A percentile compares a stretch with the other conserved stretches of the same genome.
These are phyloP conservation scores for Microcebus murinus DNA, from an alignment of 2,113 vertebrate genomes.

Conservation along the genomic window DNA sequence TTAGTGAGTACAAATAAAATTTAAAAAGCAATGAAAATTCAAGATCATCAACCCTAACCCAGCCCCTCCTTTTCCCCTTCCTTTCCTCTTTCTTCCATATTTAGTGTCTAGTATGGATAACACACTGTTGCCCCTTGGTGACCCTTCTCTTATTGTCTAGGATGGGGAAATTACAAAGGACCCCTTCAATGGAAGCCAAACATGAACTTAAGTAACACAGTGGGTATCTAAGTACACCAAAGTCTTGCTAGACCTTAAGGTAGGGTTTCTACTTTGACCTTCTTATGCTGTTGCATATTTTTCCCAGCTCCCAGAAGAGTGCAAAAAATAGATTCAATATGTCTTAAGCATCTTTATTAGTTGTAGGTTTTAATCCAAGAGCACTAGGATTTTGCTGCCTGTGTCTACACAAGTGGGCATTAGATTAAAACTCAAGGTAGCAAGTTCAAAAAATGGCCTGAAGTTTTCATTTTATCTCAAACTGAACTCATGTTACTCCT, in stretches of 20 bases:
- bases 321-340: not conserved
- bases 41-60: not conserved
- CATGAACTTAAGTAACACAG: not conserved
- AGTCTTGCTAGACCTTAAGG: not conserved
- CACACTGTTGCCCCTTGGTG: not conserved
- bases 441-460: slow-evolving; percentile 78
- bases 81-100: not conserved
- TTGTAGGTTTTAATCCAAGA: slow-evolving; percentile 33
- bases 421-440: slow-evolving; percentile 76
- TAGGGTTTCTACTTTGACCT: not conserved
- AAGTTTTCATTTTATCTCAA: slow-evolving; percentile 84
- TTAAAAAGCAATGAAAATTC: not conserved
- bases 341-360: not conserved
- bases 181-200: not conserved
- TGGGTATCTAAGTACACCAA: not conserved
- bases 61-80: not conserved
- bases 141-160: not conserved
- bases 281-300: slow-evolving; percentile 11
- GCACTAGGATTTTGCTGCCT: slow-evolving; percentile 30
- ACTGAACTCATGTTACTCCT: slow-evolving; percentile 79
- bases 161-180: not conserved
- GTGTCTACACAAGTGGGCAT: slow-evolving; percentile 51
- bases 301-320: not conserved
- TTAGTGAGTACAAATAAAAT: not conserved
- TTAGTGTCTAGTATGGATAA: not conserved